These are phyloP conservation scores for Prionace glauca DNA, from an alignment of 2,797 vertebrate genomes.

Conservation along the genomic window DNA sequence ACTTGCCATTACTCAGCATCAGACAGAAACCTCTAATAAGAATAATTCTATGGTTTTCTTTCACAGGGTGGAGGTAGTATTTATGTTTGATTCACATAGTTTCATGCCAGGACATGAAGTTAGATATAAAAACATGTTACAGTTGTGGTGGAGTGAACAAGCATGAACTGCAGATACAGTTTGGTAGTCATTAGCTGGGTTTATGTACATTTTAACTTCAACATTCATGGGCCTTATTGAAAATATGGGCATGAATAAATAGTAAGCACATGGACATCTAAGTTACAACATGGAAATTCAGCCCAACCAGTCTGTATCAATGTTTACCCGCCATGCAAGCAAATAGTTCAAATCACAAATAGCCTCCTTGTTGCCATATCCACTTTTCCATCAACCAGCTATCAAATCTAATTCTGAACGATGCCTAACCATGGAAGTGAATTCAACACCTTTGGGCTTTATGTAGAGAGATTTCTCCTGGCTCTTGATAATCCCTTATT, in stretches of 20 bases:
- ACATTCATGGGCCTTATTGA: background rate
- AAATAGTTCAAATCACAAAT: background rate
- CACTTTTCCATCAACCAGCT: background rate
- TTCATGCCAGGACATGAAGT: slow-evolving; percentile 29
- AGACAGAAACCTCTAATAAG: background rate
- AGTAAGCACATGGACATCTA: background rate
- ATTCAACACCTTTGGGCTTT: background rate
- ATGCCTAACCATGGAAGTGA: background rate
- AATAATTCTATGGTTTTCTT: background rate
- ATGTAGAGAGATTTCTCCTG: background rate
- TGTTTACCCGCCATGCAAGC: background rate
- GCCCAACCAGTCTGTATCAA: background rate
- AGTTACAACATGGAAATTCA: background rate
- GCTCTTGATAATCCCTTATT: background rate
- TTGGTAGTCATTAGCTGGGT: background rate
- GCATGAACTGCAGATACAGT: background rate
- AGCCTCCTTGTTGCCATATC: background rate
- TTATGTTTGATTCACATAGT: slow-evolving; percentile 11
- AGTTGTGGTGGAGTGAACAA: background rate
- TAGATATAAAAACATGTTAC: slow-evolving; percentile 2
- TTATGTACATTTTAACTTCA: background rate
- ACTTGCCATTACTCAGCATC: background rate
- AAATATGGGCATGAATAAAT: background rate
- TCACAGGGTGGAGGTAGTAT: slow-evolving; percentile 19
- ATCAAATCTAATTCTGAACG: background rate